Base-by-base conservation (phyloP, 2,888 invertebrate genomes). In the Piscicola geometra region DNA sequence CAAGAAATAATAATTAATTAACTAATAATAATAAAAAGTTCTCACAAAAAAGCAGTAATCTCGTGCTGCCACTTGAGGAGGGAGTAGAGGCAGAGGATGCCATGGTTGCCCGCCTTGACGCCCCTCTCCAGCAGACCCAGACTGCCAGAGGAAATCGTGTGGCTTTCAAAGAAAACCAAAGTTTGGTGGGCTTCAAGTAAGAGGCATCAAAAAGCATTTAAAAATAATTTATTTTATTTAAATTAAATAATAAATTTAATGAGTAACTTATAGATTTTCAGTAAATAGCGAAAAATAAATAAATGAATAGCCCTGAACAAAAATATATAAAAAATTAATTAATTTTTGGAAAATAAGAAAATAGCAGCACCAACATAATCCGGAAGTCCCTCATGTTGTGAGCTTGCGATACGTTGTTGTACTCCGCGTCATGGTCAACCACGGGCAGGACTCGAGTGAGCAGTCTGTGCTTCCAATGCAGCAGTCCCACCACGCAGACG, bases 31-130 rank as follows among this genome's bases (percentile, higher is more conserved):
- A n/a, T n/a, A n/a, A n/a, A n/a, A n/a, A n/a, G n/a, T n/a, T n/a
- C n/a, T n/a, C n/a, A 71, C 71, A 21, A 47, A 28, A 71, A 50
- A 32, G 52, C 21, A 1, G 33, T 15, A 52, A 41, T 30, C 32
- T 32, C 50, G 41, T 76, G 64, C 15, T 78, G 76, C 75, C 76
- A 75, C 35, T 78, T 78, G 50, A 78, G 66, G n/a, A 78, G 47
- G 30, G 77, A 76, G 69, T 78, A 78, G 9, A 76, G 41, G 32
- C 71, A 69, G 47, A 60, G 30, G 30, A 76, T 52, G n/a, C 52
- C 25, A 33, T 50, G 33, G 32, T 66, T 76, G 28, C 33, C 60
- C 30, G 52, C 70, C 25, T 47, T 60, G 1, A 77, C 71, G 28
- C 25, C 28, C 15, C 52, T 41, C 32, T 77, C 70, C 64, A 76